phyloP scores from a whole-genome alignment of 2,888 invertebrate genomes.

The Auanema sp. region DNA sequence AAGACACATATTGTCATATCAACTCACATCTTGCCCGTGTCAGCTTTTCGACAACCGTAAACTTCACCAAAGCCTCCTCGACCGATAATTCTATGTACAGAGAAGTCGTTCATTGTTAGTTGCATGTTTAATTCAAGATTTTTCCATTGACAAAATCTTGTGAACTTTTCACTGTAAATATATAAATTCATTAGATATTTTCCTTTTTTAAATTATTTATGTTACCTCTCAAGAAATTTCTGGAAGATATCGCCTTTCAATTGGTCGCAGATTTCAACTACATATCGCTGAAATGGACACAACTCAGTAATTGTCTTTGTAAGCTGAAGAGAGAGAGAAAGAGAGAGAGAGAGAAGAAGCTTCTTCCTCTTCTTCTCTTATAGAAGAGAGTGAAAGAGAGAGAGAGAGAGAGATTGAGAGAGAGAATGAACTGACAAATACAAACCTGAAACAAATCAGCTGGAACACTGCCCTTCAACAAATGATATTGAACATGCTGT shows the following conservation, averaged over 20 bases:
- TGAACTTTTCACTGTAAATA: constrained; percentile 90
- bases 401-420: no score
- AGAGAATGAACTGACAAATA: not conserved
- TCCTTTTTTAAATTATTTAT: not conserved
- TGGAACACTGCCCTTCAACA: constrained; percentile 94
- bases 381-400: not conserved
- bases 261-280: constrained; percentile 98
- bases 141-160: constrained; percentile 99
- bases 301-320: no score
- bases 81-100: constrained; percentile 98
- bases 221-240: constrained; percentile 81
- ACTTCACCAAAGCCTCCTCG: constrained; percentile 99
- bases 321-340: not conserved
- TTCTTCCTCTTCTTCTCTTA: no score
- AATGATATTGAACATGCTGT: constrained; percentile 93
- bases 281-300: constrained; percentile 83
- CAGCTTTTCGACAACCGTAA: constrained; percentile 98
- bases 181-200: constrained; percentile 6
- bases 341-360: not conserved
- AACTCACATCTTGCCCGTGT: constrained; percentile 91
- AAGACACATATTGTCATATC: not conserved
- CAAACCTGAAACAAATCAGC: constrained; percentile 92
- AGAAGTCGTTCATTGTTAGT: constrained; percentile 99
- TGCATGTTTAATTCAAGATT: constrained; percentile 99
- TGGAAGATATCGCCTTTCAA: constrained; percentile 94